Evolutionary conservation across 2,113 vertebrate species (phyloP).

Genomic region (Hippocampus barbouri): DNA sequence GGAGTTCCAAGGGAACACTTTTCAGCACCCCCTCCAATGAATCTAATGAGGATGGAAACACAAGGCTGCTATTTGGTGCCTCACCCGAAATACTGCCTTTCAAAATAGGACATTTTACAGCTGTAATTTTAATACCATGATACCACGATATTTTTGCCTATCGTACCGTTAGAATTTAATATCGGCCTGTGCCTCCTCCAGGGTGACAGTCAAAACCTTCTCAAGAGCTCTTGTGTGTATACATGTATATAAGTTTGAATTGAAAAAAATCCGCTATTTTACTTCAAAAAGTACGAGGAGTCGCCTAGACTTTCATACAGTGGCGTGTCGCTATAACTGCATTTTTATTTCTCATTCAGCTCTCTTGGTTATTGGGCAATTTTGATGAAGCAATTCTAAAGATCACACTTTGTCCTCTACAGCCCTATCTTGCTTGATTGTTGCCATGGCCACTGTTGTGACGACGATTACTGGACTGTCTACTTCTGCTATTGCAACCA

Average conservation of each 20-base stretch:
- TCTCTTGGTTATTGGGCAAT: background rate
- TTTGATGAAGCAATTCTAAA: background rate
- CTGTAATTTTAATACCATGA: too few species aligned
- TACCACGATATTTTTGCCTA: too few species aligned
- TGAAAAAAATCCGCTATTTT: too few species aligned
- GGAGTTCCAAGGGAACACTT: too few species aligned
- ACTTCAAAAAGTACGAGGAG: too few species aligned
- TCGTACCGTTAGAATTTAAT: too few species aligned
- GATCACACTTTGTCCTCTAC: conserved; percentile 27
- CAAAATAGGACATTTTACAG: too few species aligned
- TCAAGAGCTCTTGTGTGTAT: background rate
- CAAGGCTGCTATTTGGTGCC: too few species aligned
- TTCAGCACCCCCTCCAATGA: too few species aligned
- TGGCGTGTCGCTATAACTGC: background rate
- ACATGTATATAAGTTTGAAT: background rate
- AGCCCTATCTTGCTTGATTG: conserved; percentile 85
- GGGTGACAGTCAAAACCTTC: background rate
- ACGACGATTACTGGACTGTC: conserved; percentile 96
- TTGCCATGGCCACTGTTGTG: conserved; percentile 90
- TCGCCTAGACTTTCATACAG: background rate
- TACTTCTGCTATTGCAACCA: conserved; percentile 96
- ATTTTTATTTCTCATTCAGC: background rate
- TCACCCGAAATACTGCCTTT: too few species aligned
- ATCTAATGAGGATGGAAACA: too few species aligned
- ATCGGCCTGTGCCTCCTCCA: background rate